Percentiles rank a stretch among this genome's conserved stretches.
Evolutionary conservation across 1,140 invertebrate genomes (phyloP).

Genomic region (Hyposmocoma kahamanoa): DNA sequence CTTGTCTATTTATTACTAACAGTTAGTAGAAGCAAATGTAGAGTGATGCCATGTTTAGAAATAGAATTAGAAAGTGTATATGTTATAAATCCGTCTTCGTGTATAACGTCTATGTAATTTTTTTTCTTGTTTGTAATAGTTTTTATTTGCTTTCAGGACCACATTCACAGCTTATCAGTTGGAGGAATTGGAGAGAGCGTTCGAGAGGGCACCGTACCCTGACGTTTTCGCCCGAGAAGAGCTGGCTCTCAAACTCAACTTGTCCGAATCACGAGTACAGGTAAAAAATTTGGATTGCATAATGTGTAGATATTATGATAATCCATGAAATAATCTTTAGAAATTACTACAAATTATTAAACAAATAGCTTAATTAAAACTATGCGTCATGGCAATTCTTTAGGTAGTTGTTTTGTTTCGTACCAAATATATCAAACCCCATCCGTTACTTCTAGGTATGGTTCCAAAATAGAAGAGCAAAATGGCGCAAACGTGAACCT

Average conservation of each 20-base stretch:
- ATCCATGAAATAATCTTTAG: too few relatives aligned
- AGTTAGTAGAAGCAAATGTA: background rate
- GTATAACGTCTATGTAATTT: background rate
- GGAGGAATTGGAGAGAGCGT: conserved; percentile 94
- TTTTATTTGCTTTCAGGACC: conserved; percentile 78
- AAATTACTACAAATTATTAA: too few relatives aligned
- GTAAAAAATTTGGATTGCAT: too few relatives aligned
- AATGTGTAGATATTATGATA: background rate
- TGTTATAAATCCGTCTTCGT: too few relatives aligned
- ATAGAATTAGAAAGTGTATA: too few relatives aligned
- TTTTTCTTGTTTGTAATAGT: conserved; percentile 3
- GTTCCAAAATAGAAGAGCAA: conserved; percentile 94
- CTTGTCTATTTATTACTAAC: too few relatives aligned
- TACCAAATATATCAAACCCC: too few relatives aligned
- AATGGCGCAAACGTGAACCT: conserved; percentile 98
- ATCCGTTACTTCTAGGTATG: conserved; percentile 71
- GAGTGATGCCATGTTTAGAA: too few relatives aligned
- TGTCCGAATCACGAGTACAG: conserved; percentile 96
- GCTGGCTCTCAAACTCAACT: conserved; percentile 89
- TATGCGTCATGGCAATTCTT: too few relatives aligned
- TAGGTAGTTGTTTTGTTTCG: too few relatives aligned
- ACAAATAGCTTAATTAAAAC: too few relatives aligned
- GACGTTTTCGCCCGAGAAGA: conserved; percentile 97
- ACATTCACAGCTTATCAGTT: conserved; percentile 97
- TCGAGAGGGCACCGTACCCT: conserved; percentile 95